Evolutionary conservation across 2,888 invertebrate species (phyloP).

Genomic region (Troides helena): DNA sequence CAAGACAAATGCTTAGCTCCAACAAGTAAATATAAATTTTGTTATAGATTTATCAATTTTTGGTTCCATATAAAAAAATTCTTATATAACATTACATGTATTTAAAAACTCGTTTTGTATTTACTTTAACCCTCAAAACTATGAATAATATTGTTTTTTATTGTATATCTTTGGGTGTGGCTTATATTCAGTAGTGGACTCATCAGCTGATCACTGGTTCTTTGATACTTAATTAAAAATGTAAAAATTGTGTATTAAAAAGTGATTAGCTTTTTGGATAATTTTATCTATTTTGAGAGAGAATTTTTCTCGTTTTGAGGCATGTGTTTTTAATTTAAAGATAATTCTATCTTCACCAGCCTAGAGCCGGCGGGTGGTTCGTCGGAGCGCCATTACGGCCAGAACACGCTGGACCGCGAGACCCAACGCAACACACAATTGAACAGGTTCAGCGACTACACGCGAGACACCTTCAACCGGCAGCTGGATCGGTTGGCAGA

Average conservation of each 20-base stretch:
- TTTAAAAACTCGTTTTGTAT: neutral
- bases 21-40: constrained; percentile 53
- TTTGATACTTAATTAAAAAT: no score
- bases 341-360: constrained; percentile 8
- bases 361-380: constrained; percentile 25
- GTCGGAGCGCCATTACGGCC: constrained; percentile 32
- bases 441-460: constrained; percentile 76
- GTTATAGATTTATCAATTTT: no score
- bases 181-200: no score
- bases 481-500: constrained; percentile 72
- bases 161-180: no score
- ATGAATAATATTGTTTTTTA: no score
- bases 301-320: neutral
- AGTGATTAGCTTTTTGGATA: neutral
- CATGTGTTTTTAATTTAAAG: neutral
- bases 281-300: neutral
- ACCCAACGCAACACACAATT: constrained; percentile 82
- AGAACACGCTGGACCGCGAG: constrained; percentile 79
- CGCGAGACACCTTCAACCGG: constrained; percentile 67
- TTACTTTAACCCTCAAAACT: neutral
- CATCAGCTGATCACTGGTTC: no score
- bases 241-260: no score
- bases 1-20: constrained; percentile 85
- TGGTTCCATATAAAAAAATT: no score
- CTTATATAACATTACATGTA: no score